Conservation (phyloP, 2,888 invertebrate species). For the Mystacides longicornis region DNA sequence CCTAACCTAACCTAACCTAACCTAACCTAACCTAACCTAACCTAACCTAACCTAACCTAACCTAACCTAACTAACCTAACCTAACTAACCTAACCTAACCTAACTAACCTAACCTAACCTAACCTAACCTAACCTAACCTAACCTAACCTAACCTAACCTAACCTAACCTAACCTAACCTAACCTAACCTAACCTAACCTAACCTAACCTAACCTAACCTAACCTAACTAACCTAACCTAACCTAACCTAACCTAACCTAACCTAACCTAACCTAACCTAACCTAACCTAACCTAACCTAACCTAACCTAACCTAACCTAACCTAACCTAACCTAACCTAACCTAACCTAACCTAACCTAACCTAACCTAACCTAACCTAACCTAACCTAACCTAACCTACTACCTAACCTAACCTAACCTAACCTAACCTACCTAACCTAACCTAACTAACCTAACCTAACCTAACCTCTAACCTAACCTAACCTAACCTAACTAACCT, state of each 20-base stretch:
- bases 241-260: conserved; percentile 23
- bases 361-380: conserved; percentile 12
- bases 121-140: conserved; percentile 6
- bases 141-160: conserved; percentile 26
- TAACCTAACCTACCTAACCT: conserved; percentile 19
- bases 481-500: conserved; percentile 16
- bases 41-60: conserved; percentile 5
- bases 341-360: conserved; percentile 10
- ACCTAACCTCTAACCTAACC: conserved; percentile 20
- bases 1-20: conserved; percentile 14
- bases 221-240: conserved; percentile 17
- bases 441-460: conserved; percentile 20
- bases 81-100: conserved; percentile 9
- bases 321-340: conserved; percentile 12
- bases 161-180: conserved; percentile 26
- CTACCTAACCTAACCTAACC: conserved; percentile 20
- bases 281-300: conserved; percentile 20
- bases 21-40: conserved; percentile 5
- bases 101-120: conserved; percentile 3
- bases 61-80: conserved; percentile 8
- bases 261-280: conserved; percentile 22
- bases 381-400: conserved; percentile 7
- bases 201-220: conserved; percentile 24
- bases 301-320: conserved; percentile 21
- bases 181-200: conserved; percentile 24